phyloP scores from a whole-genome alignment of 2,113 vertebrate species.

The Isichthys henryi region DNA sequence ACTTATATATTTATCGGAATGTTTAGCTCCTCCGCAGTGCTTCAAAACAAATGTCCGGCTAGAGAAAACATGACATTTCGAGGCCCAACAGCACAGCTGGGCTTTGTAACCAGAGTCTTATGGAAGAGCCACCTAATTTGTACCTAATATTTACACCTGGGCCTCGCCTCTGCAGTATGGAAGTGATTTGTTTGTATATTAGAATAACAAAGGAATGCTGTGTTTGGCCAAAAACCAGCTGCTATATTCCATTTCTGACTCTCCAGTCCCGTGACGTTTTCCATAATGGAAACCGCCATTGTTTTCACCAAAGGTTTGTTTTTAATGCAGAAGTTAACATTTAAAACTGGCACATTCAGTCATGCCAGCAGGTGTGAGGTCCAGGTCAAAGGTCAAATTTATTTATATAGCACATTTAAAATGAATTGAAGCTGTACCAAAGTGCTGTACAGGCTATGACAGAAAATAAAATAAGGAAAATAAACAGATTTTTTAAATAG shows the following conservation, averaged over 20 bases:
- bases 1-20: background rate
- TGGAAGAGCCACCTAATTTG: background rate
- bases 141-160: constrained; percentile 12
- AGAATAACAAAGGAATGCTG: background rate
- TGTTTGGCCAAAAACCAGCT: background rate
- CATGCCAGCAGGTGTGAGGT: background rate
- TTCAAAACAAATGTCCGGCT: background rate
- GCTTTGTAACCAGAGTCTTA: background rate
- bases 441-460: background rate
- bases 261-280: background rate
- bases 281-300: background rate
- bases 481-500: background rate
- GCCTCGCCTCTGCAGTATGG: background rate
- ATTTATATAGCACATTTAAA: background rate
- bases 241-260: background rate
- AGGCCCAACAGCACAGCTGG: background rate
- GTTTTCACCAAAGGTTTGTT: background rate
- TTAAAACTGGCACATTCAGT: background rate
- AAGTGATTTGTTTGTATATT: background rate
- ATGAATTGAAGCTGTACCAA: background rate
- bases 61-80: background rate
- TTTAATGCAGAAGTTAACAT: background rate
- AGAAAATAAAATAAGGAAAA: background rate
- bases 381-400: background rate
- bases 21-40: background rate